Evolutionary conservation across 2,113 vertebrate species (phyloP).

Genomic region (Stegastes partitus): DNA sequence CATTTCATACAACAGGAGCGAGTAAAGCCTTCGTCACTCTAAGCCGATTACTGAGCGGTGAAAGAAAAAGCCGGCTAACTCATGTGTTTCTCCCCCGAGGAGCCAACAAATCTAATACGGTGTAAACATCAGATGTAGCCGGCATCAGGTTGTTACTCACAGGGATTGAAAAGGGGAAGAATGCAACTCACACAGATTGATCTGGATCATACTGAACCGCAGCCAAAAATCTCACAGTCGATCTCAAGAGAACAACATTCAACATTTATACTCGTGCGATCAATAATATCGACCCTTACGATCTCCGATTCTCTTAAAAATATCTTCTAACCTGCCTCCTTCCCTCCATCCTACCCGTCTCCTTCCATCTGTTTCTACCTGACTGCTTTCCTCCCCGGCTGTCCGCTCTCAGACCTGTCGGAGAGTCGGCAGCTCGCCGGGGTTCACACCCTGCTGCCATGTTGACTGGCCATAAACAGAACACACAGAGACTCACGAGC

Average conservation of each 20-base stretch:
- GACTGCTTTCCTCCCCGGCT: neutral
- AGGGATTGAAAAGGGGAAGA: neutral
- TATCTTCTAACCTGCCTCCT: neutral
- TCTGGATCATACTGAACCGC: neutral
- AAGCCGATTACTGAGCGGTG: constrained; percentile 55
- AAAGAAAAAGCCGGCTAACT: constrained; percentile 18
- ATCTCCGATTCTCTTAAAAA: too few relatives aligned
- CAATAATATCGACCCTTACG: too few relatives aligned
- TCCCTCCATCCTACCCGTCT: neutral
- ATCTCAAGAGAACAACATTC: neutral
- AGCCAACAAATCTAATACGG: constrained; percentile 18
- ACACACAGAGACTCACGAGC: constrained; percentile 67
- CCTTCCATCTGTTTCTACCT: neutral
- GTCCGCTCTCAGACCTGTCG: neutral
- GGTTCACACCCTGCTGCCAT: constrained; percentile 70
- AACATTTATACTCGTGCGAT: too few relatives aligned
- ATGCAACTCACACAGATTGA: neutral
- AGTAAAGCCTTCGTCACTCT: constrained; percentile 39
- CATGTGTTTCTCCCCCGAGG: constrained; percentile 23
- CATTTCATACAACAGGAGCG: constrained; percentile 41
- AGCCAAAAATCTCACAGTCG: neutral
- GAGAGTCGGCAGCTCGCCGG: constrained; percentile 19
- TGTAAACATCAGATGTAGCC: constrained; percentile 7
- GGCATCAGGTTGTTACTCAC: neutral
- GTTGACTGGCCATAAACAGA: constrained; percentile 79